phyloP scores from a whole-genome alignment of 2,797 vertebrate genomes.

The Gymnopithys bicolor region DNA sequence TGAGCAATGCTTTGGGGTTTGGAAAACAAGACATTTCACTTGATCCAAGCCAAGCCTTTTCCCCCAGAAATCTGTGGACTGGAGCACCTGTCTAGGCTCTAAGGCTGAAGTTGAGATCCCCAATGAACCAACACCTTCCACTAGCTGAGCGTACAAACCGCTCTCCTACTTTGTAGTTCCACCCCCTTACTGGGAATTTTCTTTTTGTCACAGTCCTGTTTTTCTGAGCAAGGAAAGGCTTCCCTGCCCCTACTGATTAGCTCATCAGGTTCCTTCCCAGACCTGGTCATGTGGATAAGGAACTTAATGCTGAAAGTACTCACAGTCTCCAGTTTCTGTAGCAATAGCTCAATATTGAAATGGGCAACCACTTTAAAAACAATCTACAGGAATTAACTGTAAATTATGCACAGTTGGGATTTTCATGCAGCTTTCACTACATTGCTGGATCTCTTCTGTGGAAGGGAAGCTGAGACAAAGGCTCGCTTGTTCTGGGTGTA shows the following conservation, averaged over 20 bases:
- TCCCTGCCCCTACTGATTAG: not conserved
- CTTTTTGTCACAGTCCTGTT: not conserved
- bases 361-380: not conserved
- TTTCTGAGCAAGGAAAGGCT: not conserved
- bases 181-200: not conserved
- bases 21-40: not conserved
- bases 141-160: not conserved
- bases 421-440: not conserved
- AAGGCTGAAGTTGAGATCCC: not conserved
- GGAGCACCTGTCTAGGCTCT: not conserved
- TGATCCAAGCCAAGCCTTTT: not conserved
- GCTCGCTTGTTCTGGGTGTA: not conserved
- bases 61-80: not conserved
- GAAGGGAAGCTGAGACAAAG: not conserved
- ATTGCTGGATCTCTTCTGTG: rapidly evolving
- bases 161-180: not conserved
- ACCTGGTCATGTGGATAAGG: not conserved
- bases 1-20: not conserved
- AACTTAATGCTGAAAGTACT: not conserved
- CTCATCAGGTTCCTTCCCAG: not conserved
- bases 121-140: not conserved
- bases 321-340: not conserved
- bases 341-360: not conserved
- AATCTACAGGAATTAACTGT: not conserved
- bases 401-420: not conserved